phyloP scores from a whole-genome alignment of 2,888 invertebrate species.

The Tachina lurida region DNA sequence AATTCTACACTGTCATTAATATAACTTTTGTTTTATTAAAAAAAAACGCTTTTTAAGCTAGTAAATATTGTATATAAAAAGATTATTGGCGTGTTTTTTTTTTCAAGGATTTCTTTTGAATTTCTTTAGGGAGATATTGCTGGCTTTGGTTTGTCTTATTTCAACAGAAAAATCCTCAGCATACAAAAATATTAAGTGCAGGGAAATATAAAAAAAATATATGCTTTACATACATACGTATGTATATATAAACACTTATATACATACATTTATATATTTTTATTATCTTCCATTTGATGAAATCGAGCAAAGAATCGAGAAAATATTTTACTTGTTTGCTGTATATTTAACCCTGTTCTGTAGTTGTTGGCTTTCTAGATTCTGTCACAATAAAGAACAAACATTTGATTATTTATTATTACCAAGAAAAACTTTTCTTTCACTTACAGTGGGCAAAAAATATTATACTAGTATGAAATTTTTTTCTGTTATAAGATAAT shows the following conservation, averaged over 20 bases:
- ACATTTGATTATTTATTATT: slow-evolving; percentile 56
- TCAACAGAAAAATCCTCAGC: neutral
- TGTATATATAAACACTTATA: neutral
- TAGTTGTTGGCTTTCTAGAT: slow-evolving; percentile 51
- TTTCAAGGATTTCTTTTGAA: slow-evolving; percentile 12
- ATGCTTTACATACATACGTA: neutral
- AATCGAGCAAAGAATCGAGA: neutral
- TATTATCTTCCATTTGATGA: slow-evolving; percentile 18
- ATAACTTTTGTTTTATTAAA: neutral
- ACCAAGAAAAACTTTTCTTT: slow-evolving; percentile 24
- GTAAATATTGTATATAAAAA: neutral
- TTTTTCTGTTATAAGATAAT: no score
- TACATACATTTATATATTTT: neutral
- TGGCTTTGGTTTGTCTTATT: slow-evolving; percentile 4
- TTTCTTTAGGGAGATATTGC: slow-evolving; percentile 35
- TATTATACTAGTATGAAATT: no score
- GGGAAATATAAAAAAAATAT: slow-evolving; percentile 30
- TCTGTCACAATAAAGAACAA: slow-evolving; percentile 22
- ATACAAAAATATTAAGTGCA: neutral
- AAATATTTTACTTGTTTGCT: slow-evolving; percentile 31
- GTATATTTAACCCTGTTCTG: slow-evolving; percentile 62
- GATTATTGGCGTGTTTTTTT: neutral
- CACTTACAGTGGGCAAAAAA: neutral
- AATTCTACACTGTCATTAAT: neutral
- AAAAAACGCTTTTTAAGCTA: neutral